Base-by-base conservation (phyloP, 2,113 vertebrate species). In the Pycnonotus jocosus region DNA sequence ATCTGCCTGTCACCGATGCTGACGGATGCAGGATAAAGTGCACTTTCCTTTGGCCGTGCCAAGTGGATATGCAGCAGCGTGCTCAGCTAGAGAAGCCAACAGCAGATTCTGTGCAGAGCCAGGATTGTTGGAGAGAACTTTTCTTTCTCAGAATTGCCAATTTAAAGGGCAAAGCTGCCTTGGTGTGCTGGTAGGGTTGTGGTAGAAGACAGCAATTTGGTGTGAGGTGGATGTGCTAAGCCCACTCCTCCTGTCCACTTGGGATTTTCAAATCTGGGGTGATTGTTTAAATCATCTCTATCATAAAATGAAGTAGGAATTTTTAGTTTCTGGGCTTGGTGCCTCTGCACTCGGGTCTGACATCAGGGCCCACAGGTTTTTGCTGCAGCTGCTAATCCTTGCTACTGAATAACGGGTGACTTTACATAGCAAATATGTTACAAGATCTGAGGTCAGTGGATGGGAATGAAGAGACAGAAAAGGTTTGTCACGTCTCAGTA, bases 1-100 rank as follows among this genome's bases (percentile, higher is more conserved):
- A 82, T 96, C 57, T 86, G 90, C 93, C 72, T 89, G 91, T 97
- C 93, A 77, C 66, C 3, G 24, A 61, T 91, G 81, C 91, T 96
- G 96, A 94, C 23, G 6, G 93, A 92, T 96, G 91, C 94, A 80
- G 95, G 85, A 96, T 96, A 88, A 95, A 96, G 84, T 85, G 88
- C 91, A 79, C 91, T 93, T 97, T 95, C 96, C 95, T 95, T 53
- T 81, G 65, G 37, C 89, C 71, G 15, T 97, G 96, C 94, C 96
- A 97, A 95, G 91, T 66, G 94, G 74, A 78, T 85, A 8, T 50
- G 57, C 70, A 84, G 74, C 81, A 79, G 66, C 0, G 5, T 56
- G 83, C 80, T 93, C 57, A 45, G 91, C 88, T 44, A 20, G 56
- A 51, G 68, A 12, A 81, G 69, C 86, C 62, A 70, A n/a, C 3